Conservation (phyloP, 2,888 invertebrate species). For the Temnothorax unifasciatus region DNA sequence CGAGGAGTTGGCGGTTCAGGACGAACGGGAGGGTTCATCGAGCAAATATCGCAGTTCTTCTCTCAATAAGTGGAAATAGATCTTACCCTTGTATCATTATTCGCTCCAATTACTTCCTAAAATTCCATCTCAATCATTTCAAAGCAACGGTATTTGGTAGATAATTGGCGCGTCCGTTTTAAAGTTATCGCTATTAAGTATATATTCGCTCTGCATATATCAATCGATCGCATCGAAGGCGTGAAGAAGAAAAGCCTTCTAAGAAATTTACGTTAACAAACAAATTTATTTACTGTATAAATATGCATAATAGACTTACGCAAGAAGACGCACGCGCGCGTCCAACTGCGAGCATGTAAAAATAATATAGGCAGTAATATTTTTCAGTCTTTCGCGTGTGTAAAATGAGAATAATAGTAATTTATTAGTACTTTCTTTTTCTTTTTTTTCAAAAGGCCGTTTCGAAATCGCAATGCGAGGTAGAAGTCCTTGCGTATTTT, state of each 20-base stretch:
- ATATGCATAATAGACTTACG: slow-evolving; percentile 77
- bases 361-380: slow-evolving; percentile 78
- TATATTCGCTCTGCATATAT: neutral
- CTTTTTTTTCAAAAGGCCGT: slow-evolving; percentile 68
- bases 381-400: slow-evolving; percentile 81
- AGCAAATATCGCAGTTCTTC: slow-evolving; percentile 79
- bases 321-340: slow-evolving; percentile 69
- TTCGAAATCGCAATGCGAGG: slow-evolving; percentile 78
- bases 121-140: neutral
- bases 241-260: neutral
- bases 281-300: slow-evolving; percentile 78
- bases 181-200: too few relatives aligned
- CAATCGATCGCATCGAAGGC: neutral
- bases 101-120: neutral
- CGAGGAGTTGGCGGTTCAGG: slow-evolving; percentile 92
- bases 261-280: slow-evolving; percentile 74
- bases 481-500: slow-evolving; percentile 65
- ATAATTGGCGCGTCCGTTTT: neutral
- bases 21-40: slow-evolving; percentile 87
- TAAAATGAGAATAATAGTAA: slow-evolving; percentile 73
- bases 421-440: slow-evolving; percentile 63
- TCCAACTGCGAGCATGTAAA: slow-evolving; percentile 74
- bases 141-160: neutral
- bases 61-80: slow-evolving; percentile 82
- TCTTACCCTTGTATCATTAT: neutral